Evolutionary conservation across 2,888 invertebrate genomes (phyloP).

Genomic region (Rutpela maculata): DNA sequence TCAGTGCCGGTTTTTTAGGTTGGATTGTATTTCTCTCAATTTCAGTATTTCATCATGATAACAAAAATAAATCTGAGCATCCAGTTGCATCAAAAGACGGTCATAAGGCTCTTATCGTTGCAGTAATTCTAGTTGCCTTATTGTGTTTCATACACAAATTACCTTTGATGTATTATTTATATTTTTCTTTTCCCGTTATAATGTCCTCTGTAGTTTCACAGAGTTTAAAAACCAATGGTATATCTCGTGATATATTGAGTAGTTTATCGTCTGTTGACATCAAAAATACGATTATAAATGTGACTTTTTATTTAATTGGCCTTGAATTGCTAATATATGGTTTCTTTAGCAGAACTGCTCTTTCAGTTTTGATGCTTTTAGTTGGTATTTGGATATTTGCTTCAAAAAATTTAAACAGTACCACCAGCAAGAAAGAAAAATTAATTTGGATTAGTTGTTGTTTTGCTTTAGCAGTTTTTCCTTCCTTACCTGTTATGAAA

Average conservation of each 20-base stretch:
- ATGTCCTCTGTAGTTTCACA: slow-evolving; percentile 47
- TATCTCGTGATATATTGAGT: slow-evolving; percentile 12
- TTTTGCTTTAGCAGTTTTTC: slow-evolving; percentile 77
- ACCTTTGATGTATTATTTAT: slow-evolving; percentile 61
- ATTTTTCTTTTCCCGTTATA: slow-evolving; percentile 63
- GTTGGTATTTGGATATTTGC: slow-evolving; percentile 59
- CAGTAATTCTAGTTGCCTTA: slow-evolving; percentile 31
- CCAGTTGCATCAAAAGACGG: background rate
- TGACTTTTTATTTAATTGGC: slow-evolving; percentile 74
- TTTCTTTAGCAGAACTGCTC: slow-evolving; percentile 60
- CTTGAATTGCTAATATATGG: slow-evolving; percentile 76
- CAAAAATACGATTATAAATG: slow-evolving; percentile 26
- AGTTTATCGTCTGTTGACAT: slow-evolving; percentile 28
- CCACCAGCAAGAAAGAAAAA: slow-evolving; percentile 56
- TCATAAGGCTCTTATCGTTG: background rate
- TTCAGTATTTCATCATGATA: slow-evolving; percentile 43
- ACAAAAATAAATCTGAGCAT: background rate
- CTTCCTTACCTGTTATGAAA: slow-evolving; percentile 86
- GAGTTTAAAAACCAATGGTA: slow-evolving; percentile 22
- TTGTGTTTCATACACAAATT: slow-evolving; percentile 57
- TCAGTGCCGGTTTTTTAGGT: slow-evolving; percentile 61
- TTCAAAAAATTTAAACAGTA: slow-evolving; percentile 52
- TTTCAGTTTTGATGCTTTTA: slow-evolving; percentile 58
- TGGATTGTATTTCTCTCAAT: slow-evolving; percentile 60
- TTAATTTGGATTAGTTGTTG: slow-evolving; percentile 60